Percentiles rank a stretch among this genome's conserved stretches.
Conservation (phyloP, 1,140 invertebrate species). For the Atta colombica region DNA sequence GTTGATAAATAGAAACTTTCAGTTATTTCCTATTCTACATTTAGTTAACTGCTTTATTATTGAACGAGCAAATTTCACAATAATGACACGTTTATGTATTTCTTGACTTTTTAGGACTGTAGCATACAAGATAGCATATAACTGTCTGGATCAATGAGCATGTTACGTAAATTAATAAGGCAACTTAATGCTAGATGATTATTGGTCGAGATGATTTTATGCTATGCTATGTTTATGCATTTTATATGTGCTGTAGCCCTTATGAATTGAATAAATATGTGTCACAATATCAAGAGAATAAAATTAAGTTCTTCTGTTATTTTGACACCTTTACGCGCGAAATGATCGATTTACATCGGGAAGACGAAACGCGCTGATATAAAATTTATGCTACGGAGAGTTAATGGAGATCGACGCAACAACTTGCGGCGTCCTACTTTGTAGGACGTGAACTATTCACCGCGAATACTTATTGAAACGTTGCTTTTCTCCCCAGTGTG, state of each 20-base stretch:
- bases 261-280: background rate
- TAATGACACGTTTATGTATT: background rate
- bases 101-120: background rate
- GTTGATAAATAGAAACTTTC: background rate
- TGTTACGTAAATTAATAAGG: too few species aligned
- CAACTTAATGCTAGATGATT: too few species aligned
- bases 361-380: background rate
- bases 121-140: too few species aligned
- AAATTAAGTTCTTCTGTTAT: background rate
- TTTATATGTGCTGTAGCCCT: too few species aligned
- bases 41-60: background rate
- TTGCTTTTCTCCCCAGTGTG: constrained; percentile 81
- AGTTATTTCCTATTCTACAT: background rate
- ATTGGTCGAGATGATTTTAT: too few species aligned
- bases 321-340: background rate
- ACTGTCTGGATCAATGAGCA: too few species aligned
- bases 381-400: constrained; percentile 73
- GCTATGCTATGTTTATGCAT: too few species aligned
- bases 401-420: constrained; percentile 71
- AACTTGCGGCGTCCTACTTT: constrained; percentile 77
- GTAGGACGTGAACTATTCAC: constrained; percentile 79
- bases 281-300: background rate
- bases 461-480: constrained; percentile 84
- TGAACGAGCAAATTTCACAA: background rate
- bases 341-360: background rate